Evolutionary conservation across 2,888 invertebrate species (phyloP).

Genomic region (Cephus pygmeus): DNA sequence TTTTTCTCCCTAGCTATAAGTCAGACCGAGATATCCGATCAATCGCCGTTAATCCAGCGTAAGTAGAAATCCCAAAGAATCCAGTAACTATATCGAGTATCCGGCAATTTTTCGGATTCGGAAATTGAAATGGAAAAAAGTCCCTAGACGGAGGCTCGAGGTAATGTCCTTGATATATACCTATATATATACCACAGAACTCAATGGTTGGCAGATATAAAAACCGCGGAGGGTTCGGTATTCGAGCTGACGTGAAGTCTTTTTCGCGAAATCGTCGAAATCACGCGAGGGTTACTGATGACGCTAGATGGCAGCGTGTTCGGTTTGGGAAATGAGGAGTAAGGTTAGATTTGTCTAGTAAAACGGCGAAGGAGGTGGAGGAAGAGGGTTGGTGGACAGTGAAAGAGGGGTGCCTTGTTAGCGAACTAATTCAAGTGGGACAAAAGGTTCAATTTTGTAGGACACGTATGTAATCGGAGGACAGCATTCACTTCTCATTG

Average conservation of each 20-base stretch:
- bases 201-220: neutral
- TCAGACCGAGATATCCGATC: neutral
- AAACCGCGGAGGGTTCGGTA: neutral
- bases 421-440: slow-evolving; percentile 22
- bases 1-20: neutral
- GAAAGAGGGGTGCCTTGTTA: slow-evolving; percentile 15
- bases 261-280: neutral
- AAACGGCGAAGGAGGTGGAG: neutral
- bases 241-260: neutral
- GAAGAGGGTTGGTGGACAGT: neutral
- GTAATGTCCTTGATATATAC: neutral
- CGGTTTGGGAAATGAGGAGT: neutral
- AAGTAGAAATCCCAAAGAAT: neutral
- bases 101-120: neutral
- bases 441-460: slow-evolving; percentile 19
- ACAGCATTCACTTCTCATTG: slow-evolving; percentile 5
- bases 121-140: neutral
- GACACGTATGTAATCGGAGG: neutral
- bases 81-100: neutral
- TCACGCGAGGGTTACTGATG: neutral
- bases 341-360: neutral
- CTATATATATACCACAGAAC: neutral
- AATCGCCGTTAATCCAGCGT: neutral
- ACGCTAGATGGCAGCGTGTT: neutral
- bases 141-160: neutral